Evolutionary conservation across 2,888 invertebrate species (phyloP).

Genomic region (Eulithis testata): DNA sequence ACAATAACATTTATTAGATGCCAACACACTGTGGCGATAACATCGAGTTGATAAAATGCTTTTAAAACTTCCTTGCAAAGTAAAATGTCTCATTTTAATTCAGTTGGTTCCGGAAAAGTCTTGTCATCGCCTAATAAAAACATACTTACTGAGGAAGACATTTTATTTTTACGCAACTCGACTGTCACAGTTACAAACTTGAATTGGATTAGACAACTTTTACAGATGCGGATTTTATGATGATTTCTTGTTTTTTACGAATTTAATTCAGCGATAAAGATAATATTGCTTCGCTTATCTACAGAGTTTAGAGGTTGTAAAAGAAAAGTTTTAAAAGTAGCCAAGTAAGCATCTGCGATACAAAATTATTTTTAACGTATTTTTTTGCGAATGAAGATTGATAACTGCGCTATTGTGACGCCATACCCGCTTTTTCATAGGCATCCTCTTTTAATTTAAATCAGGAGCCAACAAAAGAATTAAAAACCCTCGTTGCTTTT

Average conservation of each 20-base stretch:
- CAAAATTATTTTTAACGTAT: not conserved
- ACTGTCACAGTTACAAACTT: slow-evolving; percentile 32
- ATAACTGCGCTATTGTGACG: slow-evolving; percentile 30
- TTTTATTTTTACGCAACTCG: slow-evolving; percentile 38
- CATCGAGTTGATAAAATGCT: slow-evolving; percentile 21
- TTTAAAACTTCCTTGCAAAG: slow-evolving; percentile 29
- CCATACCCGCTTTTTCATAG: slow-evolving; percentile 31
- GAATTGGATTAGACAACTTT: slow-evolving; percentile 37
- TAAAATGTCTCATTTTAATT: slow-evolving; percentile 42
- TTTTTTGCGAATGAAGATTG: slow-evolving; percentile 39
- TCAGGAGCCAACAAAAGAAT: slow-evolving; percentile 28
- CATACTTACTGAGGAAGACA: slow-evolving; percentile 35
- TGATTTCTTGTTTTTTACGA: slow-evolving; percentile 15
- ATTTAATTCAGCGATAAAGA: not conserved
- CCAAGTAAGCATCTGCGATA: too few relatives aligned
- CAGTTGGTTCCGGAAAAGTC: slow-evolving; percentile 39
- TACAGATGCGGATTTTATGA: slow-evolving; percentile 27
- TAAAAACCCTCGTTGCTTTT: slow-evolving; percentile 34
- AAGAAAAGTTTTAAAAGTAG: too few relatives aligned
- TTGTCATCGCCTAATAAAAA: slow-evolving; percentile 44
- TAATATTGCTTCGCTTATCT: not conserved
- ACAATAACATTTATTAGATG: not conserved
- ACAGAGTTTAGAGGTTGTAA: too few relatives aligned
- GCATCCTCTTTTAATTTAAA: slow-evolving; percentile 32
- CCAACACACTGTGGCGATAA: slow-evolving; percentile 7